Conservation (phyloP, 2,888 invertebrate species). For the Drosophila picticornis region DNA sequence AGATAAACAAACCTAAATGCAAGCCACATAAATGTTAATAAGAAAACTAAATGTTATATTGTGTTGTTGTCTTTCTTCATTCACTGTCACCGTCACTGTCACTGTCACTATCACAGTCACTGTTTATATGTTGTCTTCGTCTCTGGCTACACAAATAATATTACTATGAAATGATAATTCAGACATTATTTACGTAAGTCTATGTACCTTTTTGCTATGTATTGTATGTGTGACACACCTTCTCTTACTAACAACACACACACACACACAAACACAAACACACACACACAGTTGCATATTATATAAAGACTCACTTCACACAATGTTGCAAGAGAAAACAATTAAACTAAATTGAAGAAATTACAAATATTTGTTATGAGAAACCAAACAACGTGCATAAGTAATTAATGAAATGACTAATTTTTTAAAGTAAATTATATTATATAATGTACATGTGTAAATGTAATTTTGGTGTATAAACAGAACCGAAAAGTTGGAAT, state of each 20-base stretch:
- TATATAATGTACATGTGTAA: slow-evolving; percentile 65
- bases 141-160: slow-evolving; percentile 14
- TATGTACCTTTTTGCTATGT: slow-evolving; percentile 72
- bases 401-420: slow-evolving; percentile 25
- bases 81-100: slow-evolving; percentile 49
- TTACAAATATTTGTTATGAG: slow-evolving; percentile 38
- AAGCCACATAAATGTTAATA: slow-evolving; percentile 49
- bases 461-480: slow-evolving; percentile 58
- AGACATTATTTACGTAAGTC: slow-evolving; percentile 56
- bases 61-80: slow-evolving; percentile 50
- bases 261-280: slow-evolving; percentile 17
- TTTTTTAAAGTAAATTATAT: slow-evolving; percentile 33
- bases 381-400: slow-evolving; percentile 22
- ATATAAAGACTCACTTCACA: slow-evolving; percentile 28
- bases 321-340: slow-evolving; percentile 25
- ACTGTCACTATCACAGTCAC: slow-evolving; percentile 50
- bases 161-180: slow-evolving; percentile 17
- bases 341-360: slow-evolving; percentile 27
- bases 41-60: slow-evolving; percentile 64
- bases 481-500: slow-evolving; percentile 34
- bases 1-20: slow-evolving; percentile 2
- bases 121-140: slow-evolving; percentile 52
- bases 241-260: slow-evolving; percentile 5
- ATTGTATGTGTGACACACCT: slow-evolving; percentile 55
- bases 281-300: slow-evolving; percentile 32